Percentiles rank a stretch among this genome's conserved stretches.
These are phyloP conservation scores for Cryptocephalus moraei DNA, from an alignment of 2,888 invertebrate genomes.

Conservation along the genomic window DNA sequence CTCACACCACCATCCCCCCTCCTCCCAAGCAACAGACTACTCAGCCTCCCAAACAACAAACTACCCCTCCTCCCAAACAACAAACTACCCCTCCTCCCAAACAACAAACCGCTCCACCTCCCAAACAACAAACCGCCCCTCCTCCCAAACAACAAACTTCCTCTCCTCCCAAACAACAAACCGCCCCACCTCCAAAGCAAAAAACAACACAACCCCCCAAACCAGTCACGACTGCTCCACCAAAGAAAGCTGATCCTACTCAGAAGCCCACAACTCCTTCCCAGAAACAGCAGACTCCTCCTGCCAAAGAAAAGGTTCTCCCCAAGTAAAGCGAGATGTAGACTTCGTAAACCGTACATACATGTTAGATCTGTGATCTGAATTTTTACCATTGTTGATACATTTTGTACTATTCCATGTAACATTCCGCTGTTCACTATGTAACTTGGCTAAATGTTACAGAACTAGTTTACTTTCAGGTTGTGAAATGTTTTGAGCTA, in stretches of 20 bases:
- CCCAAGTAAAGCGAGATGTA: too few relatives aligned
- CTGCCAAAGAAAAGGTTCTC: background rate
- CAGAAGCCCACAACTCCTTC: background rate
- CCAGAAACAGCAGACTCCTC: background rate
- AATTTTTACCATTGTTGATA: too few relatives aligned
- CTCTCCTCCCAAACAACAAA: background rate
- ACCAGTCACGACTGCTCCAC: background rate
- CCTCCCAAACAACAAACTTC: background rate
- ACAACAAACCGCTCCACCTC: background rate
- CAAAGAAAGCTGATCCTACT: background rate
- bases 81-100: conserved; percentile 16
- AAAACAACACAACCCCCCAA: background rate
- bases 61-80: conserved; percentile 5
- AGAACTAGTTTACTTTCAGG: too few relatives aligned
- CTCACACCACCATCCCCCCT: conserved; percentile 15
- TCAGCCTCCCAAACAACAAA: conserved; percentile 10
- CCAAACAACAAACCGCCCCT: background rate
- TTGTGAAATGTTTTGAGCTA: too few relatives aligned
- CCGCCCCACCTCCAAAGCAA: background rate
- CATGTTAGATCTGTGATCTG: too few relatives aligned
- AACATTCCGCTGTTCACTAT: too few relatives aligned
- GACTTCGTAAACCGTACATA: too few relatives aligned
- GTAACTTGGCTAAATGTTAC: too few relatives aligned
- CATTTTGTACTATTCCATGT: too few relatives aligned
- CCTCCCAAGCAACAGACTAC: conserved; percentile 14